Evolutionary conservation across 2,888 invertebrate genomes (phyloP), one percentile per base, ranked within the genome.

Genomic region (Chrysomela aeneicollis): DNA sequence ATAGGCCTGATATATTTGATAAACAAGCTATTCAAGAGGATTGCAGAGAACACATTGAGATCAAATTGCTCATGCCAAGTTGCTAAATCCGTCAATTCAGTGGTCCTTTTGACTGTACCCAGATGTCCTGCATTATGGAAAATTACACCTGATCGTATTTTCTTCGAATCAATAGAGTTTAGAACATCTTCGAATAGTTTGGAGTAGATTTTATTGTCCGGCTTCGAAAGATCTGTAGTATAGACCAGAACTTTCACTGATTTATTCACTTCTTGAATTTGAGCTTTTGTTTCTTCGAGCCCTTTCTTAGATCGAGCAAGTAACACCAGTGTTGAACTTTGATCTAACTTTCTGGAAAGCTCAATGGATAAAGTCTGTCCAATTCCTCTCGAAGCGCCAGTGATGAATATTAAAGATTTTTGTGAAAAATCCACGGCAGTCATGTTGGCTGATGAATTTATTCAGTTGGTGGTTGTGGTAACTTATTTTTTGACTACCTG

Each of bases 111-210:
- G 42, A 93, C 79, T 77, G 91, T 88, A 10, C 96, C 97, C 21
- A 94, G 79, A 0, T 92, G 89, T 0, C 93, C 97, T 4, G 92
- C 95, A 85, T 97, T 97, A 79, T 97, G 97, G 69, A 97, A 88
- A 51, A 97, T 87, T 4, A 95, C 79, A 4, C 87, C 88, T 49
- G 88, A 86, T 42, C 90, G 87, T 76, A 91, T 93, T 18, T 70
- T 73, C 1, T 63, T 53, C 4, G 62, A 67, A 58, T 78, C 73
- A 53, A 82, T 76, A 21, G 83, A 77, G 66, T 78, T 75, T 17
- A 88, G 73, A 19, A 86, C 83, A 17, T 82, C 75, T 1, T 79
- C 75, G 17, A 91, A 79, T 8, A 89, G 80, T 64, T 83, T 80
- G 71, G 82, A 79, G 81, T 87, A 87, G 10, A 85, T 83, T 1